phyloP scores from a whole-genome alignment of 2,888 invertebrate genomes.

The Fabriciana adippe region DNA sequence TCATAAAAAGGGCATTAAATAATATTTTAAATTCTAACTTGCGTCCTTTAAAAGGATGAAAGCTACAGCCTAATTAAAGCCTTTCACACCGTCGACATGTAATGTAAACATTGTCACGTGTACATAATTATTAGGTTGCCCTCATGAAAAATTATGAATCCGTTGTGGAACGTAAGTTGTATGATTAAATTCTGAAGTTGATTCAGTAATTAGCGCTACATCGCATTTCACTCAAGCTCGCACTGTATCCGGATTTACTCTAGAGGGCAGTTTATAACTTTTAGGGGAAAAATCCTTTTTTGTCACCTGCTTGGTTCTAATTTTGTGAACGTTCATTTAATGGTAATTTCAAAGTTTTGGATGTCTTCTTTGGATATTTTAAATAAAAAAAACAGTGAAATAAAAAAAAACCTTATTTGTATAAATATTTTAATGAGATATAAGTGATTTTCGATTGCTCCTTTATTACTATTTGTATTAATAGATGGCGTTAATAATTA shows the following conservation, averaged over 20 bases:
- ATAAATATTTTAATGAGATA: too few relatives aligned
- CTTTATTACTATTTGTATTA: too few relatives aligned
- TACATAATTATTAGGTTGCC: slow-evolving; percentile 37
- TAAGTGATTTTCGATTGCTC: too few relatives aligned
- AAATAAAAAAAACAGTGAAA: too few relatives aligned
- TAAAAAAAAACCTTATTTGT: too few relatives aligned
- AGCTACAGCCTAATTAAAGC: slow-evolving; percentile 12
- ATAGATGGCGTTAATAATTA: background rate
- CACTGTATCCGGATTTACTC: slow-evolving; percentile 51
- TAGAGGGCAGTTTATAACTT: slow-evolving; percentile 45
- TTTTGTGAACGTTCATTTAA: slow-evolving; percentile 1
- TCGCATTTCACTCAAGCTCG: slow-evolving; percentile 77
- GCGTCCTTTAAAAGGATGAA: background rate
- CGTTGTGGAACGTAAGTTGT: slow-evolving; percentile 69
- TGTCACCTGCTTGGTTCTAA: slow-evolving; percentile 18
- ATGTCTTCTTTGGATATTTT: too few relatives aligned
- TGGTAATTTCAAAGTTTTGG: background rate
- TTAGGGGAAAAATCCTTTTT: slow-evolving; percentile 40
- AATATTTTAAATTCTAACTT: too few relatives aligned
- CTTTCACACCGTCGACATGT: slow-evolving; percentile 9
- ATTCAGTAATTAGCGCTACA: slow-evolving; percentile 74
- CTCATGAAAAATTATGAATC: slow-evolving; percentile 76
- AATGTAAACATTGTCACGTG: slow-evolving; percentile 36
- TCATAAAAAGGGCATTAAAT: too few relatives aligned
- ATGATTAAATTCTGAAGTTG: slow-evolving; percentile 82